These are phyloP conservation scores for Cremastinae sp. DNA, from an alignment of 2,888 invertebrate genomes.

Conservation along the genomic window DNA sequence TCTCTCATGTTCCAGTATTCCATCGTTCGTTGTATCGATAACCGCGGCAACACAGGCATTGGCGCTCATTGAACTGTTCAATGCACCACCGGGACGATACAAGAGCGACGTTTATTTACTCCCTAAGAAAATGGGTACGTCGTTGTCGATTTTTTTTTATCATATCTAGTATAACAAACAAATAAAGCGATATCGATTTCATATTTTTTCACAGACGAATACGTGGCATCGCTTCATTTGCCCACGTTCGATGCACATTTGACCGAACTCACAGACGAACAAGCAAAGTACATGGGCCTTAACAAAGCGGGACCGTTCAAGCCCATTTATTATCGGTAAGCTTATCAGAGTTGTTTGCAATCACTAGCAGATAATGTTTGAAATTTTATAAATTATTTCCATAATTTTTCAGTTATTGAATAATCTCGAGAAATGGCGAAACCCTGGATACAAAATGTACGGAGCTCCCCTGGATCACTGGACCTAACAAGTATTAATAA, in stretches of 20 bases:
- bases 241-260: conserved; percentile 98
- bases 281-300: conserved; percentile 98
- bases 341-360: conserved; percentile 34
- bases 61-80: conserved; percentile 97
- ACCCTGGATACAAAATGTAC: conserved; percentile 42
- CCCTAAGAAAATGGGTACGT: conserved; percentile 98
- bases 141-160: neutral
- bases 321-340: conserved; percentile 97
- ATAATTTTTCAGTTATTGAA: too few species aligned
- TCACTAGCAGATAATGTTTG: neutral
- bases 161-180: neutral
- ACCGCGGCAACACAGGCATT: conserved; percentile 98
- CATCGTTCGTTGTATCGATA: conserved; percentile 98
- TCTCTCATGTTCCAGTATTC: conserved; percentile 97
- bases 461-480: conserved; percentile 49
- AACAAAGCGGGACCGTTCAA: conserved; percentile 99
- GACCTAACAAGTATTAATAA: conserved; percentile 58
- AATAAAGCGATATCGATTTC: conserved; percentile 51
- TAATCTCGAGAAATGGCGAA: conserved; percentile 2
- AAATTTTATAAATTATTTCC: too few species aligned
- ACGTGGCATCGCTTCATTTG: conserved; percentile 97
- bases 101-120: conserved; percentile 98
- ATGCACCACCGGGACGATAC: conserved; percentile 96
- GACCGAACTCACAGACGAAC: conserved; percentile 97
- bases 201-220: conserved; percentile 88